A percentile compares a stretch with the other conserved stretches of the same genome.
Conservation (phyloP, 1,140 invertebrate species). For the Pseudomyrmex dendroicus region DNA sequence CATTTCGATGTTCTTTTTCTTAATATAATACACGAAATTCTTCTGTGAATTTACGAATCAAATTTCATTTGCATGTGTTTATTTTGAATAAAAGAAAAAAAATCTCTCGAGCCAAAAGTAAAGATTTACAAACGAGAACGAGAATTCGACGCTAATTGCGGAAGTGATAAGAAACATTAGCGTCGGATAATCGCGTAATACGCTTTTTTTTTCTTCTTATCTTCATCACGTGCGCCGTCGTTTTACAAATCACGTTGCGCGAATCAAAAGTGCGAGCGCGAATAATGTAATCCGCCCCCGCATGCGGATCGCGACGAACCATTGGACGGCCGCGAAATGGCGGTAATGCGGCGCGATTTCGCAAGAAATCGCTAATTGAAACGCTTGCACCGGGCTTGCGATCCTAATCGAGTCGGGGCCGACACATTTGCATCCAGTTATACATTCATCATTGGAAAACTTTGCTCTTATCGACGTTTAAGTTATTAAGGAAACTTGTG, state of each 20-base stretch:
- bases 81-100: too few species aligned
- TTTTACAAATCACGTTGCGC: conserved; percentile 18
- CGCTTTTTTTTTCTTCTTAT: conserved; percentile 4
- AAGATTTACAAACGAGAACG: neutral
- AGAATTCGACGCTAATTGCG: neutral
- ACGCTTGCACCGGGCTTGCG: conserved; percentile 12
- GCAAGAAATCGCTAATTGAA: conserved; percentile 55
- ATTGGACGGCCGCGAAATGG: conserved; percentile 34
- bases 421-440: conserved; percentile 48
- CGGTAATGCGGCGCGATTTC: conserved; percentile 47
- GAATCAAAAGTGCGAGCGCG: conserved; percentile 35
- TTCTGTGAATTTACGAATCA: too few species aligned
- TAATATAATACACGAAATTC: too few species aligned
- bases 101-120: too few species aligned
- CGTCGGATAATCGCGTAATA: neutral
- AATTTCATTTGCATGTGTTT: too few species aligned
- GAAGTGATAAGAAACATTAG: too few species aligned
- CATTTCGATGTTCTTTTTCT: too few species aligned
- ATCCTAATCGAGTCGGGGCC: conserved; percentile 3
- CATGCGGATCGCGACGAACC: conserved; percentile 25
- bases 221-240: neutral
- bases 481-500: conserved; percentile 49
- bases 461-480: conserved; percentile 51
- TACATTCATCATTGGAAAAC: conserved; percentile 51
- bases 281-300: conserved; percentile 50